phyloP scores from a whole-genome alignment of 1,140 invertebrate species.

The Drosophila quadrilineata region DNA sequence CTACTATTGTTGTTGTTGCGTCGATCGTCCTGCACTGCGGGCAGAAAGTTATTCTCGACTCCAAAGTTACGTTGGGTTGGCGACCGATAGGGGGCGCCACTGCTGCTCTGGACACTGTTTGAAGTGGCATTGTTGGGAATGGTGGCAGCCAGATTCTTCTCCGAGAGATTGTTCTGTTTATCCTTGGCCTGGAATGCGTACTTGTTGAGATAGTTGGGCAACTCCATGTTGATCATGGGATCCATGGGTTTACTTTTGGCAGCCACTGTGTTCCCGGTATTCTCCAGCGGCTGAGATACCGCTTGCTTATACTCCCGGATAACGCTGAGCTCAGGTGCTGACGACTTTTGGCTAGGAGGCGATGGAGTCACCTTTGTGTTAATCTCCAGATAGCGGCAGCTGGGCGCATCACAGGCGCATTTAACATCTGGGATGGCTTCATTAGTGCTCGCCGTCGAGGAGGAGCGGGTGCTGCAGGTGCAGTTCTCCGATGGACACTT shows the following conservation, averaged over 20 bases:
- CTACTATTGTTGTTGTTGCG: slow-evolving; percentile 18
- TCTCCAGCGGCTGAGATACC: slow-evolving; percentile 26
- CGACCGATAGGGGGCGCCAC: slow-evolving; percentile 2
- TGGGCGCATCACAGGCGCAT: slow-evolving; percentile 65
- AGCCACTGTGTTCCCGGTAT: slow-evolving; percentile 18
- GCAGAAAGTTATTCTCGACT: slow-evolving; percentile 59
- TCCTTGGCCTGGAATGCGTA: slow-evolving; percentile 47
- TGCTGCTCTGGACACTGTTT: background rate
- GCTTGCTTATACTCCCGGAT: slow-evolving; percentile 74
- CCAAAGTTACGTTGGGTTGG: slow-evolving; percentile 51
- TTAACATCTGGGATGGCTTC: slow-evolving; percentile 44
- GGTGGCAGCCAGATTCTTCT: slow-evolving; percentile 39
- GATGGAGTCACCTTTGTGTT: background rate
- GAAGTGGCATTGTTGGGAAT: background rate
- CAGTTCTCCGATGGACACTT: slow-evolving; percentile 78
- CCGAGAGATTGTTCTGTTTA: slow-evolving; percentile 75
- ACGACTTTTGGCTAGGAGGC: slow-evolving; percentile 12
- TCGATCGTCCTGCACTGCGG: slow-evolving; percentile 46
- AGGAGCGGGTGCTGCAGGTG: slow-evolving; percentile 70
- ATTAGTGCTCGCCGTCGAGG: slow-evolving; percentile 63
- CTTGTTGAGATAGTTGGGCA: slow-evolving; percentile 65
- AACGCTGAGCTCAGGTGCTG: slow-evolving; percentile 59
- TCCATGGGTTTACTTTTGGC: slow-evolving; percentile 17
- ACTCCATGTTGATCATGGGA: slow-evolving; percentile 59
- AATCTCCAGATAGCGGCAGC: slow-evolving; percentile 50